Percentiles rank a stretch among this genome's conserved stretches.
Conservation (phyloP, 2,888 invertebrate genomes). For the Epinotia ramella region DNA sequence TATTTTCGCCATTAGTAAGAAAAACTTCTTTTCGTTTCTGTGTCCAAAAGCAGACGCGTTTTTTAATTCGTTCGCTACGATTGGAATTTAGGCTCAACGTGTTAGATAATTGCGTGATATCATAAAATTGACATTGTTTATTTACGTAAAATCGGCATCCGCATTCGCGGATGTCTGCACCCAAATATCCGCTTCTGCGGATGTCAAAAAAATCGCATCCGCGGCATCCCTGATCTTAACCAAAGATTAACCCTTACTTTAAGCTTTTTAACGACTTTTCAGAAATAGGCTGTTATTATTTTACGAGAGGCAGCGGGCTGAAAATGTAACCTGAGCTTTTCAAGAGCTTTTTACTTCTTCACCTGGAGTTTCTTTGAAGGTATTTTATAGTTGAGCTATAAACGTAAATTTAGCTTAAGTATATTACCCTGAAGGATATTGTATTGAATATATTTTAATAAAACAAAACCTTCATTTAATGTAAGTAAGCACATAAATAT, state of each 20-base stretch:
- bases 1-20: too few species aligned
- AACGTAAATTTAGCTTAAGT: constrained; percentile 21
- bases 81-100: too few species aligned
- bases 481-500: neutral
- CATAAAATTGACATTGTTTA: too few species aligned
- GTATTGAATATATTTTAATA: neutral
- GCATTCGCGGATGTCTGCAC: too few species aligned
- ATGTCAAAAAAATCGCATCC: too few species aligned
- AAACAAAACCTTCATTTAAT: neutral
- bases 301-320: constrained; percentile 21
- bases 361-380: constrained; percentile 23
- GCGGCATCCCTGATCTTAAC: too few species aligned
- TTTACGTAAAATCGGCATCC: too few species aligned
- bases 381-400: constrained; percentile 29
- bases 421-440: neutral
- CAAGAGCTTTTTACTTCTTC: constrained; percentile 8
- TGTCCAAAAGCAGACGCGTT: too few species aligned
- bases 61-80: too few species aligned
- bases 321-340: constrained; percentile 15
- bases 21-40: too few species aligned
- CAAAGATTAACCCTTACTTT: neutral
- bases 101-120: too few species aligned
- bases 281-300: neutral
- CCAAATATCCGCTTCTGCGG: too few species aligned
- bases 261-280: neutral